Base-by-base conservation (phyloP, 2,797 vertebrate genomes). In the Salarias fasciatus region DNA sequence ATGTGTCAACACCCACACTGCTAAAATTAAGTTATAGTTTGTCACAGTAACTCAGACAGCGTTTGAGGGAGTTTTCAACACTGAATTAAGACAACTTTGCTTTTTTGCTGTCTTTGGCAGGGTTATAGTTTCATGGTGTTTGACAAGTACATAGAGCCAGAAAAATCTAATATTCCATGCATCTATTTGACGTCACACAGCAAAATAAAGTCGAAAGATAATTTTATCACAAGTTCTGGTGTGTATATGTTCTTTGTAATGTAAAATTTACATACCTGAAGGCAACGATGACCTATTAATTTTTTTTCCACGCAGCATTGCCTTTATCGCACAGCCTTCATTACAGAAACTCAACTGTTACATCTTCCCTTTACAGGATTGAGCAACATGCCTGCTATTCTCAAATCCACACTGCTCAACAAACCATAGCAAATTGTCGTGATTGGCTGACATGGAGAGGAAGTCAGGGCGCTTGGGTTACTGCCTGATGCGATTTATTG, bases 401-500 rank as follows among this genome's bases (percentile, higher is more conserved):
- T 61, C 6, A 10, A 69, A 76, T 76, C 72, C 56, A 56, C 51
- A 63, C 58, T 67, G 82, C 80, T 87, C 72, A 85, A 56, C 69
- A 85, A 85, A 80, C 71, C 82, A 61, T 58, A 55, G 66, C 72
- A 85, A 89, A 89, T 87, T 82, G 86, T 71, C 70, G 80, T 86
- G 76, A 89, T 84, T 89, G 86, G 80, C 53, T 62, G 41, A 86
- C 86, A 86, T 62, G 52, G 71, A 72, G 72, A 82, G 70, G 69
- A 83, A 83, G 78, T 80, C 57, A 11, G 58, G 57, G 69, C 41
- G 33, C 72, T 87, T 73, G 69, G 79, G 73, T 75, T 83, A 58
- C 75, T 81, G 86, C 83, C 85, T 82, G 79, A 79, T 89, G 77
- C 79, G 58, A 89, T 89, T 89, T 89, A 87, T 89, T 84, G 81